Evolutionary conservation across 2,888 invertebrate genomes (phyloP).

Genomic region (Apotomis capreana): DNA sequence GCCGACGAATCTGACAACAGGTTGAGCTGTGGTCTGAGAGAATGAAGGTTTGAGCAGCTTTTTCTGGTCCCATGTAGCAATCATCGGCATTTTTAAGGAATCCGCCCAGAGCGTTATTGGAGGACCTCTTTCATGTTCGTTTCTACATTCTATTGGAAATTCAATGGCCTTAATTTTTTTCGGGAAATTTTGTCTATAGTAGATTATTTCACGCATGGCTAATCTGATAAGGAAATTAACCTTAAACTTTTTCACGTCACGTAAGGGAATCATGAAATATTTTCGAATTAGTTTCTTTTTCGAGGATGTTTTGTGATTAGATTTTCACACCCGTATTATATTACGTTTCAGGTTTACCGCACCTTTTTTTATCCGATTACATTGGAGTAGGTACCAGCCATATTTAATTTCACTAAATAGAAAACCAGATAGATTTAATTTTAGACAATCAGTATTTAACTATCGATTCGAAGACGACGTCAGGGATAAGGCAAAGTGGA

Average conservation of each 20-base stretch:
- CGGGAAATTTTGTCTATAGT: background rate
- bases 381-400: too few species aligned
- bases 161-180: background rate
- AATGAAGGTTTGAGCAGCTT: slow-evolving; percentile 20
- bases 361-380: too few species aligned
- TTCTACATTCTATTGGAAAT: background rate
- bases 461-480: too few species aligned
- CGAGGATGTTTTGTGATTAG: background rate
- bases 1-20: slow-evolving; percentile 21
- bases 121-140: background rate
- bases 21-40: slow-evolving; percentile 17
- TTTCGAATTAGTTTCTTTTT: background rate
- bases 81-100: slow-evolving; percentile 26
- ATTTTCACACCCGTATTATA: background rate
- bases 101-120: slow-evolving; percentile 1
- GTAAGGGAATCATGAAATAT: background rate
- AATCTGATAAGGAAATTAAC: background rate
- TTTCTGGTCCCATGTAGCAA: slow-evolving; percentile 10
- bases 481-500: too few species aligned
- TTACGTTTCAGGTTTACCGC: background rate
- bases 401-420: too few species aligned
- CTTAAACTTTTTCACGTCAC: background rate
- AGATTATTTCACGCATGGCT: background rate
- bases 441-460: too few species aligned
- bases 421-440: too few species aligned